Base-by-base conservation (phyloP, 2,888 invertebrate species). In the Eucera pruinosa region DNA sequence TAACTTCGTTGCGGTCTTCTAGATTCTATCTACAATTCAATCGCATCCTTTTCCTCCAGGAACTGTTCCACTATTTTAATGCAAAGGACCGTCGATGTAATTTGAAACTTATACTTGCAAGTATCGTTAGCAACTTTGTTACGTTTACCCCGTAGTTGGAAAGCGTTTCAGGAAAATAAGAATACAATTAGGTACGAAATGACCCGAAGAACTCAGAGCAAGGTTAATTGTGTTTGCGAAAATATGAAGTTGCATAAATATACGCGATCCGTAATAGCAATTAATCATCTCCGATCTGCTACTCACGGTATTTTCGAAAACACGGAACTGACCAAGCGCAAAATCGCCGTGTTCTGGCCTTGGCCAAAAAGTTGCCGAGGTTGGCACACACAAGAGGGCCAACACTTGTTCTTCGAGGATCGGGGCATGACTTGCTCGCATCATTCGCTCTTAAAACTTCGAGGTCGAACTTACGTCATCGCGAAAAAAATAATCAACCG, bases 341-440 rank as follows among this genome's bases (percentile, higher is more conserved):
- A 74, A 74, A 27, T 50, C 30, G 57, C 25, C 18, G n/a, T 27
- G 43, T 45, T 33, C 18, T 13, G 39, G 47, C 60, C 69, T 79
- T 62, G 82, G 62, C 48, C 48, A 65, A 66, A 79, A 76, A 64
- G 33, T 72, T 52, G 47, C n/a, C 41, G 43, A 57, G 58, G 55
- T 57, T 47, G 41, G 54, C 41, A 9, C 27, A 9, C 27, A 30
- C 9, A 9, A 33, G 36, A 47, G 47, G 20, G 27, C 43, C n/a
- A n/a, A 36, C 20, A 3, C 20, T 25, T 18, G 23, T 41, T 41
- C 30, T 43, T 36, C 47, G 45, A 39, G 61, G 30, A 74, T 62
- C n/a, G 27, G 15, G 23, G 23, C 69, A 79, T 70, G 72, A 75
- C 78, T 80, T 78, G 78, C 78, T 72, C 83, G 62, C 70, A 25